A percentile compares a stretch with the other conserved stretches of the same genome.
Evolutionary conservation across 1,140 invertebrate genomes (phyloP).

Genomic region (Drosophila nebulosa): DNA sequence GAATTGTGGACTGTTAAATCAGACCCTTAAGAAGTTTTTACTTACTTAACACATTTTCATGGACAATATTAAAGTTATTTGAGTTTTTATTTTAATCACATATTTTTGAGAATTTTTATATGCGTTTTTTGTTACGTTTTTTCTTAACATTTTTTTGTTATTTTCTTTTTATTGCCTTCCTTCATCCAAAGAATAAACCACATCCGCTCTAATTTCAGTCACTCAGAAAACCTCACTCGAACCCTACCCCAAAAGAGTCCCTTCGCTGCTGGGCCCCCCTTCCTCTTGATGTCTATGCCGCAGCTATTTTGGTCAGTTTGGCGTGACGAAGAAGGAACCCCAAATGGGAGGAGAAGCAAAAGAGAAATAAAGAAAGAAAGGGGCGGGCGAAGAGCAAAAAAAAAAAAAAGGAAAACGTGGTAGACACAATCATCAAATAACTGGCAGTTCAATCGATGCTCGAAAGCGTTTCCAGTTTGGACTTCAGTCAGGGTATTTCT

Average conservation of each 20-base stretch:
- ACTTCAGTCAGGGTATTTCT: slow-evolving; percentile 12
- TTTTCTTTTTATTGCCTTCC: slow-evolving; percentile 12
- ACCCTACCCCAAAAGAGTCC: background rate
- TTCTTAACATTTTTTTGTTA: background rate
- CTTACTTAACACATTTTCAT: too few relatives aligned
- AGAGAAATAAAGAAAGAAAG: background rate
- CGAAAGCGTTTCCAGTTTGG: slow-evolving; percentile 23
- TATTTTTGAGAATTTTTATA: background rate
- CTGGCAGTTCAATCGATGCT: slow-evolving; percentile 54
- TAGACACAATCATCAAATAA: slow-evolving; percentile 55
- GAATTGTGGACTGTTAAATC: too few relatives aligned
- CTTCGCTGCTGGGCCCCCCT: background rate
- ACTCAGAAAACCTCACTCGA: background rate
- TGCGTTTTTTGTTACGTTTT: background rate
- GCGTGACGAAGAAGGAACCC: slow-evolving; percentile 29
- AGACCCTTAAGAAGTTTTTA: too few relatives aligned
- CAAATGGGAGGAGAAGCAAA: background rate
- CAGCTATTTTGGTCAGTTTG: slow-evolving; percentile 47
- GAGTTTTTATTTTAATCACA: too few relatives aligned
- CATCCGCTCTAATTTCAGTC: slow-evolving; percentile 38
- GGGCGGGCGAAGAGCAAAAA: slow-evolving; percentile 5
- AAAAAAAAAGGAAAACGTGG: slow-evolving; percentile 28
- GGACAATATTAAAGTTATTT: too few relatives aligned
- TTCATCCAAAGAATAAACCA: slow-evolving; percentile 1
- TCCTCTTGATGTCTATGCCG: slow-evolving; percentile 4